phyloP scores from a whole-genome alignment of 2,113 vertebrate genomes.

The Himantopus leucocephalus region DNA sequence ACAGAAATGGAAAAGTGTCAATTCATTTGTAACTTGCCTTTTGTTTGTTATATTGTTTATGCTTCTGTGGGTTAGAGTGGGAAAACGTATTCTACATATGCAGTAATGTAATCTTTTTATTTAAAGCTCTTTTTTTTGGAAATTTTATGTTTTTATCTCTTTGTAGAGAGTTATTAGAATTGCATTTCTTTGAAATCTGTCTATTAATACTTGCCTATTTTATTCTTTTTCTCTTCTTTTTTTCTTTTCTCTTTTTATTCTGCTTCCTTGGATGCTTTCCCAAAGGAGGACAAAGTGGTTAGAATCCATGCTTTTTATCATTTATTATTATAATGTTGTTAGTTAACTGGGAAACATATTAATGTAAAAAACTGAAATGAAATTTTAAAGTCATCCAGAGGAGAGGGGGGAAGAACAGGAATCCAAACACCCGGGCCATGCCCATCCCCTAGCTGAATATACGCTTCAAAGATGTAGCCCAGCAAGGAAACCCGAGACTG shows the following conservation, averaged over 20 bases:
- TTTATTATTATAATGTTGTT: constrained; percentile 66
- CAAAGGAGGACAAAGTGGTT: constrained; percentile 99
- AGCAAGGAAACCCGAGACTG: background rate
- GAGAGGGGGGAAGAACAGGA: background rate
- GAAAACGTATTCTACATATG: background rate
- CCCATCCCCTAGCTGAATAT: background rate
- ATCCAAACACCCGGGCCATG: background rate
- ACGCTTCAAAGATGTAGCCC: background rate
- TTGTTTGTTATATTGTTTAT: background rate
- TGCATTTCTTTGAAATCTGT: constrained; percentile 59
- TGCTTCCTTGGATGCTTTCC: constrained; percentile 97
- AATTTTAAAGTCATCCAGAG: constrained; percentile 1
- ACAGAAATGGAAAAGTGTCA: background rate
- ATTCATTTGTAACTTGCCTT: constrained; percentile 3
- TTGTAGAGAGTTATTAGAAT: constrained; percentile 42
- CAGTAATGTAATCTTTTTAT: background rate
- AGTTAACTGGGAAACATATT: constrained; percentile 55
- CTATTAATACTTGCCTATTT: constrained; percentile 69
- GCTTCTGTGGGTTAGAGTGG: background rate
- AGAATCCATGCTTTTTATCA: constrained; percentile 87
- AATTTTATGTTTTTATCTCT: constrained; percentile 17
- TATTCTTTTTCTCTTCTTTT: constrained; percentile 72
- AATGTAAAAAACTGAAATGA: background rate
- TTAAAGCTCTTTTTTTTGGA: background rate
- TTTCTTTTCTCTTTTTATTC: constrained; percentile 76